A percentile compares a stretch with the other conserved stretches of the same genome.
Conservation (phyloP, 2,113 vertebrate species). For the Mandrillus leucophaeus region DNA sequence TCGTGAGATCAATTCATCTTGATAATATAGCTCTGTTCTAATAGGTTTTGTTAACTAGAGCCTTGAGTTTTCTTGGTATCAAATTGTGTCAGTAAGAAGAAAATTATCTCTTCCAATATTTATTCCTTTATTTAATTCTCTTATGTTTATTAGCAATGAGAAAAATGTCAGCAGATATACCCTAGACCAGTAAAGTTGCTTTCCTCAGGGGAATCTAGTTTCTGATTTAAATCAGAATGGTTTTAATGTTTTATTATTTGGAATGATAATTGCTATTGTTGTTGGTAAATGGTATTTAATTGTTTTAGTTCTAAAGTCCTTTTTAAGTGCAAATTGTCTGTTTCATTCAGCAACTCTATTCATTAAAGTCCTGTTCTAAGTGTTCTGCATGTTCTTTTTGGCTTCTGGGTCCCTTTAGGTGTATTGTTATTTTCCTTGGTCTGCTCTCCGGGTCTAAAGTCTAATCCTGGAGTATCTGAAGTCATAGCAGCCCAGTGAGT, state of each 20-base stretch:
- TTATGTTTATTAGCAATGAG: slow-evolving; percentile 49
- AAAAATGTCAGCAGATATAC: background rate
- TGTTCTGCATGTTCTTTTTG: slow-evolving; percentile 10
- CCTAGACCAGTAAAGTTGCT: background rate
- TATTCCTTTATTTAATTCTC: slow-evolving; percentile 29
- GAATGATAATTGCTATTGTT: slow-evolving; percentile 44
- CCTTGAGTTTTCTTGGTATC: slow-evolving; percentile 7
- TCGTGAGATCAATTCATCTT: slow-evolving; percentile 36
- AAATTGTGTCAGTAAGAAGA: slow-evolving; percentile 16
- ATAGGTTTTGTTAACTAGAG: background rate
- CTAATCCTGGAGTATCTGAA: background rate
- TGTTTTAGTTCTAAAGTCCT: slow-evolving; percentile 21
- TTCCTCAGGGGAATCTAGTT: slow-evolving; percentile 17
- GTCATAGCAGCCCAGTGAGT: background rate
- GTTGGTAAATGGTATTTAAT: slow-evolving; percentile 41
- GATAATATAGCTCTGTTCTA: slow-evolving; percentile 1
- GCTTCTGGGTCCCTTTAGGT: background rate
- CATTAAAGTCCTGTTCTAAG: background rate
- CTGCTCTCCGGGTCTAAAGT: background rate
- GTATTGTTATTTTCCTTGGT: background rate
- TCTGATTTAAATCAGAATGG: slow-evolving; percentile 48
- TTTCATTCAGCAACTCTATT: slow-evolving; percentile 29
- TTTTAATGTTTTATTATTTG: slow-evolving; percentile 50
- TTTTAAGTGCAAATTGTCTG: background rate
- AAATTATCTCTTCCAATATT: slow-evolving; percentile 42